Percentiles rank a stretch among this genome's conserved stretches.
These are phyloP conservation scores for Leptopilina drosophilae DNA, from an alignment of 2,888 invertebrate species.

Conservation along the genomic window DNA sequence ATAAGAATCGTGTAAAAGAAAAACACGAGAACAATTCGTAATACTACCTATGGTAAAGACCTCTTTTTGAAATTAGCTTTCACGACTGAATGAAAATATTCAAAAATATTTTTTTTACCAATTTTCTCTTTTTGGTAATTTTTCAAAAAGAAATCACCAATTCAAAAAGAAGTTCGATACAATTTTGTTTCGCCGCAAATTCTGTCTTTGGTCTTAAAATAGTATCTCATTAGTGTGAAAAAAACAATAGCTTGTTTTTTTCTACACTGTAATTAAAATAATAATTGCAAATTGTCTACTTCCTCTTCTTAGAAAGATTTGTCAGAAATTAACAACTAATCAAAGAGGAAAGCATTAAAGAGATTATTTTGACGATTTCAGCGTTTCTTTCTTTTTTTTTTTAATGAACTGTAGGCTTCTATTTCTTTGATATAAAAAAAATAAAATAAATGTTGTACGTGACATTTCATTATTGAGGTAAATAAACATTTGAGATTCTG, in stretches of 20 bases:
- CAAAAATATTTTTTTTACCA: not conserved
- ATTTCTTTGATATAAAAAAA: not conserved
- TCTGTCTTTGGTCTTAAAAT: slow-evolving; percentile 32
- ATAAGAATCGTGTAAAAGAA: slow-evolving; percentile 23
- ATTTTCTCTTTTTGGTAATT: too few relatives aligned
- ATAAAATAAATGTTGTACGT: slow-evolving; percentile 2
- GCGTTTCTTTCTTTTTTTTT: not conserved
- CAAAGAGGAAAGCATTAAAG: not conserved
- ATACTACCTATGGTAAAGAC: slow-evolving; percentile 35
- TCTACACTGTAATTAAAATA: slow-evolving; percentile 20
- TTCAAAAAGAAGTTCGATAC: not conserved
- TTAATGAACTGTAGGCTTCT: not conserved
- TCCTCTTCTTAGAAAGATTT: slow-evolving; percentile 26
- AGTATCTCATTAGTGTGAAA: slow-evolving; percentile 26
- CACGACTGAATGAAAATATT: not conserved
- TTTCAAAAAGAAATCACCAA: not conserved
- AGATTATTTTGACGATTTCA: not conserved
- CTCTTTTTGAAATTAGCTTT: slow-evolving; percentile 31
- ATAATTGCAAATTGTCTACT: slow-evolving; percentile 12
- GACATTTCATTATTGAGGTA: slow-evolving; percentile 29
- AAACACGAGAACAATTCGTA: slow-evolving; percentile 25
- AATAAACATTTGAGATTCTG: slow-evolving; percentile 31
- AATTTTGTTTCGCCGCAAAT: slow-evolving; percentile 22
- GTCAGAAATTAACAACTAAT: slow-evolving; percentile 4
- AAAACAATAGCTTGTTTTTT: slow-evolving; percentile 9